These are phyloP conservation scores for Antedon mediterranea DNA, from an alignment of 53 echinoderm and acorn worm genomes.

Conservation along the genomic window DNA sequence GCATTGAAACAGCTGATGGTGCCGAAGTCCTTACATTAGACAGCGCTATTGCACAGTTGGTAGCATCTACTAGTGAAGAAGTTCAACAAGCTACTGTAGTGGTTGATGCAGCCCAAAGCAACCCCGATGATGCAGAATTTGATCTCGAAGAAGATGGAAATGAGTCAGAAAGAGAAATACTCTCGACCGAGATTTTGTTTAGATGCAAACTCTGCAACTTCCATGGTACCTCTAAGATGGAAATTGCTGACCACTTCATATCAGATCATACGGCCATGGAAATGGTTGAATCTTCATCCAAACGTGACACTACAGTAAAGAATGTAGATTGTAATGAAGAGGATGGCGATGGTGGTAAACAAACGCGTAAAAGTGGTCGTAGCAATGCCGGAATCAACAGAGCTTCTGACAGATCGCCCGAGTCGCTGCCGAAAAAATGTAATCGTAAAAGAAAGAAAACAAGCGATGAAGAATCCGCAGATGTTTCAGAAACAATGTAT, in stretches of 20 bases:
- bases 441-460: neutral
- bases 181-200: slow-evolving; percentile 36
- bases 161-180: neutral
- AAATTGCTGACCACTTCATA: slow-evolving; percentile 83
- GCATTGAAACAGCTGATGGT: neutral
- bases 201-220: slow-evolving; percentile 75
- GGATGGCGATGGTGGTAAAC: slow-evolving; percentile 5
- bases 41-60: neutral
- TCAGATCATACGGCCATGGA: slow-evolving; percentile 61
- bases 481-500: slow-evolving; percentile 8
- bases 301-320: neutral
- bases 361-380: slow-evolving; percentile 5
- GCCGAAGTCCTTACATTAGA: neutral
- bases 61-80: neutral
- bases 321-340: slow-evolving; percentile 20
- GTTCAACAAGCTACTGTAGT: neutral
- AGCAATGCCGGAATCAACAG: neutral
- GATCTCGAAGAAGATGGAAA: neutral
- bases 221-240: slow-evolving; percentile 39
- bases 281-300: slow-evolving; percentile 3
- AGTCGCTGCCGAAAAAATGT: neutral
- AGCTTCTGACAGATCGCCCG: neutral
- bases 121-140: neutral
- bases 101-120: neutral
- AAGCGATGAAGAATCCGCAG: neutral